Evolutionary conservation across 2,113 vertebrate genomes (phyloP).

Genomic region (Siniperca chuatsi): DNA sequence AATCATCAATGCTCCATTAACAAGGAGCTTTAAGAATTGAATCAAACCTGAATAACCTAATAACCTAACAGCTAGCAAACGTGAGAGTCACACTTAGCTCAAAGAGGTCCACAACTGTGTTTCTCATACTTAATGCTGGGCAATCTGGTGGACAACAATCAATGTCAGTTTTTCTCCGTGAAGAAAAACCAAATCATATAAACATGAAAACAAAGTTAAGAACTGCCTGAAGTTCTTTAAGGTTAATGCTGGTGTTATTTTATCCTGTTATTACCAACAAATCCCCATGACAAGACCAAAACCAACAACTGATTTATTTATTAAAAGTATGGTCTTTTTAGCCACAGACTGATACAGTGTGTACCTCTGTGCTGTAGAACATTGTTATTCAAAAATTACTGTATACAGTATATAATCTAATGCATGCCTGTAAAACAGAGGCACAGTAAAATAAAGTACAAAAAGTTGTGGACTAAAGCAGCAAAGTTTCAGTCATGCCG

Average conservation of each 20-base stretch:
- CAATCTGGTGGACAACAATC: constrained; percentile 17
- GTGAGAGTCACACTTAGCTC: constrained; percentile 74
- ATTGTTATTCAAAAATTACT: background rate
- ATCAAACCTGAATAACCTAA: constrained; percentile 94
- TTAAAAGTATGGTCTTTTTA: background rate
- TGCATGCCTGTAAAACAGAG: background rate
- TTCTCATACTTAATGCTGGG: constrained; percentile 55
- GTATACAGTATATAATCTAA: background rate
- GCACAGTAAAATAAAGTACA: background rate
- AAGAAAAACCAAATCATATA: constrained; percentile 9
- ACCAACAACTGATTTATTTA: background rate
- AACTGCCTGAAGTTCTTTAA: constrained; percentile 26
- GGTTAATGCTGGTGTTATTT: constrained; percentile 17
- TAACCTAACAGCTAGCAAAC: constrained; percentile 73
- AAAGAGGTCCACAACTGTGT: constrained; percentile 41
- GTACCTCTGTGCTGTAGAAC: background rate
- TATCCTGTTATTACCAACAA: constrained; percentile 22
- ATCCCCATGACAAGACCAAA: constrained; percentile 12
- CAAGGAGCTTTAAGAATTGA: constrained; percentile 79
- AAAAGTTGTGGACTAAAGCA: background rate
- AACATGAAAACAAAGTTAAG: background rate
- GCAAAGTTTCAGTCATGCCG: background rate
- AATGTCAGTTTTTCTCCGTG: constrained; percentile 6
- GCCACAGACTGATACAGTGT: background rate
- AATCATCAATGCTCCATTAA: constrained; percentile 86